Conservation (phyloP, 23 tunicate genomes). For the Halocynthia aurantium region DNA sequence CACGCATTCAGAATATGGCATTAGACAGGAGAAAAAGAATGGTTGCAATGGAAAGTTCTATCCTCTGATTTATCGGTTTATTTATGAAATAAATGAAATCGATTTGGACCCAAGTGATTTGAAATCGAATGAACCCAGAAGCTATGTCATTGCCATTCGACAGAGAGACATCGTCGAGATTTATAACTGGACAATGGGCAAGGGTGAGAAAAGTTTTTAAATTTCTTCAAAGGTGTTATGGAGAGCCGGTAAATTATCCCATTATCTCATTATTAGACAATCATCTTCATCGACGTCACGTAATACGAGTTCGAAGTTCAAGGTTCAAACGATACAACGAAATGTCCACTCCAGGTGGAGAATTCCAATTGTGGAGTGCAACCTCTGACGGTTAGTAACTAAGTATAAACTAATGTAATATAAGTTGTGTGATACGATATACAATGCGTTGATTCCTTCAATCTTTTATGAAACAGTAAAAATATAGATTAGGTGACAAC, state of each 20-base stretch:
- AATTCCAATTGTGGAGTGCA: slow-evolving; percentile 2
- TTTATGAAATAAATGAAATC: background rate
- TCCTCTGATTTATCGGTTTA: slow-evolving; percentile 1
- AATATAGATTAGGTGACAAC: too few relatives aligned
- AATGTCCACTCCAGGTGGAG: background rate
- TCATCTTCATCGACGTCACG: slow-evolving; percentile 13
- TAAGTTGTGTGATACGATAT: too few relatives aligned
- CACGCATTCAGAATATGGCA: background rate
- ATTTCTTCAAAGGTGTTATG: background rate
- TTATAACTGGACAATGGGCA: slow-evolving; percentile 23
- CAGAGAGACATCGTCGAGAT: slow-evolving; percentile 7
- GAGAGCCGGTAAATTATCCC: background rate
- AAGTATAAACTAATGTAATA: too few relatives aligned
- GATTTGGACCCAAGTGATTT: too few relatives aligned
- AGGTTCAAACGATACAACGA: slow-evolving; percentile 14
- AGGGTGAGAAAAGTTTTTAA: slow-evolving; percentile 1
- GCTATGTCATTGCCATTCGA: background rate
- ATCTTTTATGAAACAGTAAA: too few relatives aligned
- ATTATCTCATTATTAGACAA: background rate
- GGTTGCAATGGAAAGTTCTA: background rate
- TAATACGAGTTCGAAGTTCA: slow-evolving; percentile 6
- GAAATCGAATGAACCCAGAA: background rate
- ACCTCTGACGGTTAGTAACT: slow-evolving; percentile 15
- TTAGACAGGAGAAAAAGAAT: background rate
- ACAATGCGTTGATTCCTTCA: too few relatives aligned